Base-by-base conservation (phyloP, 2,113 vertebrate genomes). In the zebrafish (Danio rerio) region DNA sequence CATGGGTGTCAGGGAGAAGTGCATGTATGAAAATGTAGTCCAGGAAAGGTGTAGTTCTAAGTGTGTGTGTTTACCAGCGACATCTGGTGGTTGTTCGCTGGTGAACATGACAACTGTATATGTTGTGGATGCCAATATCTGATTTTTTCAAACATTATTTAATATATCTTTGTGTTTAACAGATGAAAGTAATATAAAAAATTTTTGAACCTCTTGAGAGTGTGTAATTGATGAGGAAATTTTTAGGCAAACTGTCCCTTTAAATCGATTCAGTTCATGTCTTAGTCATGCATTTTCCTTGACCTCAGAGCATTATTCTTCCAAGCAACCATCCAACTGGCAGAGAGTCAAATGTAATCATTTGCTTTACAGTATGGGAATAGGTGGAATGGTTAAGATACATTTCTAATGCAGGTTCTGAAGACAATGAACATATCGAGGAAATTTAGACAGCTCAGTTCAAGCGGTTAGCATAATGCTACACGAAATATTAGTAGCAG, bases 401-500 rank as follows among this genome's bases (percentile, higher is more conserved):
- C 53, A 13, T 80, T 83, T 43, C 84, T 70, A 31, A 52, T 47
- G 16, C 65, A 49, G 12, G 18, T 80, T 81, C 82, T 84, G 43
- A 43, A 86, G 85, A 76, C 82, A 76, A 82, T 83, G 62, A 85
- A 85, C 79, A 89, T 84, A 86, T 89, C 62, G 40, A 83, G 79
- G 84, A 74, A 84, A 88, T 83, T 82, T 65, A 81, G 84, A 76
- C 83, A 81, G 71, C 74, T 81, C 87, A 83, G 91, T 90, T 90
- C 83, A 87, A 87, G 89, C 81, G 85, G 89, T 82, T 83, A 61
- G 71, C 84, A 86, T 89, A 90, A 89, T 83, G 88, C 85, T 86
- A 86, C 88, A 78, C 84, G 63, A 85, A 40, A 89, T 87, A 92
- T 91, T 84, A 52, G 49, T 53, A 90, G 81, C 92, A 93, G 90